phyloP scores from a whole-genome alignment of 1,140 invertebrate species.

The Drosophila fuyamai region DNA sequence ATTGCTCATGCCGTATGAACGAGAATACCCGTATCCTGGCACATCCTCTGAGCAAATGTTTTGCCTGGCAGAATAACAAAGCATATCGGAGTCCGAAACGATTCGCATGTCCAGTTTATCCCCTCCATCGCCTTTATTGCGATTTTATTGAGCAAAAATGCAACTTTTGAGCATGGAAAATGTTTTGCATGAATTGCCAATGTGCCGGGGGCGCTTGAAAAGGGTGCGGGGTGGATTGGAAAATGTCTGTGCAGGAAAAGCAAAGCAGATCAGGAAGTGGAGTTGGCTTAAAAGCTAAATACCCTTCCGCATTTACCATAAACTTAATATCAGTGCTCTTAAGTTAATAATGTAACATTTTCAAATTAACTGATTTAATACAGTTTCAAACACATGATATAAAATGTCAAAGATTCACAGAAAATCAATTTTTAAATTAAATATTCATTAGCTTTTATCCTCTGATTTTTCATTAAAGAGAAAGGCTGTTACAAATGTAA shows the following conservation, averaged over 20 bases:
- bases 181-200: slow-evolving; percentile 67
- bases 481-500: too few species aligned
- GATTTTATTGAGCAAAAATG: slow-evolving; percentile 80
- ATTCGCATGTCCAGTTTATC: slow-evolving; percentile 53
- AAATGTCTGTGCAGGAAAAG: slow-evolving; percentile 21
- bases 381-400: too few species aligned
- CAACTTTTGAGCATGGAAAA: slow-evolving; percentile 72
- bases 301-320: not conserved
- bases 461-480: too few species aligned
- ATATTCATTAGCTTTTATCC: too few species aligned
- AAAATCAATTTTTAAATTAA: too few species aligned
- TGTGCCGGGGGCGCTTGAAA: slow-evolving; percentile 8
- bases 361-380: too few species aligned
- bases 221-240: not conserved
- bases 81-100: slow-evolving; percentile 33
- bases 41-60: slow-evolving; percentile 69
- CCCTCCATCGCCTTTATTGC: slow-evolving; percentile 69
- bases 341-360: too few species aligned
- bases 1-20: slow-evolving; percentile 72
- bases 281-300: slow-evolving; percentile 1
- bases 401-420: too few species aligned
- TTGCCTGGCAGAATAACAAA: slow-evolving; percentile 53
- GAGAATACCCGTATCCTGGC: slow-evolving; percentile 45
- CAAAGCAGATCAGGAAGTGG: slow-evolving; percentile 6
- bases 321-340: not conserved